Evolutionary conservation across 2,113 vertebrate genomes (phyloP), one percentile per base, ranked within the genome.

Genomic region (Cheilinus undulatus): DNA sequence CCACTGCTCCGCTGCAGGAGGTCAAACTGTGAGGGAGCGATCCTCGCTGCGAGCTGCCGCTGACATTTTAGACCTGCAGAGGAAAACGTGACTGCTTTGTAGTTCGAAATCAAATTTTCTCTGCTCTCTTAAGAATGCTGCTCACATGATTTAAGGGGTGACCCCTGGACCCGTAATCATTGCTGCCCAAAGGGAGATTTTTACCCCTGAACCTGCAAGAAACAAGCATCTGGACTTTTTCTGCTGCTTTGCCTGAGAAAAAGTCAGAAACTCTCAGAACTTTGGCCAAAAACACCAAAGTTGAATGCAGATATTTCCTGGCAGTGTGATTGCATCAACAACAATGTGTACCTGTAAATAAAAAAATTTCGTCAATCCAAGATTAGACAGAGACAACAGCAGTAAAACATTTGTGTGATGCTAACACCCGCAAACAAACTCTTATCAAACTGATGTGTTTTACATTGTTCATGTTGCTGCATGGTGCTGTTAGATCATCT

Each of bases 21-120:
- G 69, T 69, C 59, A 69, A 59, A 51, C 70, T 24, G 58, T 59
- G 53, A 43, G 20, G 58, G 50, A 53, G 53, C 42, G 28, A 70
- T 49, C 62, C 17, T 57, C 26, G 10, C 66, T 57, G 32, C 68
- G 22, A 50, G 66, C 69, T 51, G 38, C 66, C 43, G 34, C 5
- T 28, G 40, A 54, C 65, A 45, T 67, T 69, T 63, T 4, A 40
- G 23, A 2, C 26, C 52, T n/a, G 19, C 24, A 0, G 8, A 17
- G 58, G 19, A 26, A 58, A 59, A 51, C 2, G 0, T 5, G 24
- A 48, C 13, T 0, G 7, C 30, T 4, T 65, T 28, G 5, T 32
- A 0, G 11, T 4, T 27, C 9, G 36, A 38, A 60, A 38, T 42
- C 13, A 10, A 7, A 53, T 56, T 56, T 24, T 10, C 19, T 24